These are phyloP conservation scores for Drosophila pachea DNA, from an alignment of 1,140 invertebrate genomes.

Conservation along the genomic window DNA sequence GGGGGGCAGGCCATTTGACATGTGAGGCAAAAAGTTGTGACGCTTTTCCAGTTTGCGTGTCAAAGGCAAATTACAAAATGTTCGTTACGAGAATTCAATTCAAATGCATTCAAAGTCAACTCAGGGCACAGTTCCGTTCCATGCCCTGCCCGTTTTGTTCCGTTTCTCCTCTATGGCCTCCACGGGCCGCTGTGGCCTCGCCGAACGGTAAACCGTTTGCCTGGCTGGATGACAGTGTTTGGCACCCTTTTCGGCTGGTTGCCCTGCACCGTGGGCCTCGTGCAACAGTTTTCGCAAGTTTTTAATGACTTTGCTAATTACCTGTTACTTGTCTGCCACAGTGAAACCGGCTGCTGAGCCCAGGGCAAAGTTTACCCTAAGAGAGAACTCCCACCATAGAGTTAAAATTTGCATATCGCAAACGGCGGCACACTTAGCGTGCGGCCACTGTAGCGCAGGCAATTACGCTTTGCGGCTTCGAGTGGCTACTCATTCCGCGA, in stretches of 20 bases:
- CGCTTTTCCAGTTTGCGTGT: constrained; percentile 60
- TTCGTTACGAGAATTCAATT: constrained; percentile 44
- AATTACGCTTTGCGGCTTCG: constrained; percentile 34
- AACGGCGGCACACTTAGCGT: neutral
- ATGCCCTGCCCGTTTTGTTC: neutral
- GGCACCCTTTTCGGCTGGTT: too few species aligned
- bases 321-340: constrained; percentile 29
- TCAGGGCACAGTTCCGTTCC: constrained; percentile 13
- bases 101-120: constrained; percentile 47
- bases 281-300: constrained; percentile 61
- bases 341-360: constrained; percentile 4
- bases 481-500: constrained; percentile 20
- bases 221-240: neutral
- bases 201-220: too few species aligned
- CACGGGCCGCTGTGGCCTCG: constrained; percentile 27
- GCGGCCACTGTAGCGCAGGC: constrained; percentile 21
- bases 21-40: constrained; percentile 33
- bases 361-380: neutral
- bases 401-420: neutral
- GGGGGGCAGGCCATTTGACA: constrained; percentile 14
- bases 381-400: neutral
- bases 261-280: constrained; percentile 32
- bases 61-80: constrained; percentile 64
- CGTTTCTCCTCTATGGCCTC: too few species aligned
- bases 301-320: constrained; percentile 63